Base-by-base conservation (phyloP, 2,888 invertebrate genomes). In the Ashinkailepas kermadecensis region DNA sequence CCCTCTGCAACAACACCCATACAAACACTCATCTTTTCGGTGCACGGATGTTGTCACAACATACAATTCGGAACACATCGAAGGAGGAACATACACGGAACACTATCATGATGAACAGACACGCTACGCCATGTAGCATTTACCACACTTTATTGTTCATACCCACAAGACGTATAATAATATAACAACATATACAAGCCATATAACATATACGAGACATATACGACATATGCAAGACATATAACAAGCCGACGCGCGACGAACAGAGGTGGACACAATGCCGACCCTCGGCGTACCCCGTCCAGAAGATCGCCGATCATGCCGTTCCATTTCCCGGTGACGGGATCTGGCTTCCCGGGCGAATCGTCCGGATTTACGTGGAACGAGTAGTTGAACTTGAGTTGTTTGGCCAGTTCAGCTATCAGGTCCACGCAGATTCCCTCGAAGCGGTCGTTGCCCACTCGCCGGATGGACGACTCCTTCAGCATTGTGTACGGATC, bases 401-500 rank as follows among this genome's bases (percentile, higher is more conserved):
- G 74, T 54, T 39, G 54, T 1, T 54, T 39, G 6, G 74, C 12
- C 13, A 74, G 18, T 15, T 74, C 74, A 54, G 11, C 74, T 13
- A 74, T 74, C 25, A 74, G 2, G 74, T 74, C 74, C 11, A 74
- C 74, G 54, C 74, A 74, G 18, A 74, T 74, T 56, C 95, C 95
- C 88, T 95, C 95, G 86, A 91, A 96, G 25, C 93, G 91, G 84
- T 93, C 94, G 86, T 96, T 96, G 1, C 95, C 95, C 80, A 90
- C 90, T 81, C 94, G 88, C 84, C 93, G 93, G 85, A 93, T 88
- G 25, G 91, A 87, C 0, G 93, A 92, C 85, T 93, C 91, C 86
- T 93, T 95, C n/a, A 93, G 87, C 94, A 96, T 95, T 18, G 94
- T 93, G 85, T 97, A 97, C 0, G 97, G 97, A 74, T 92, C 91